Evolutionary conservation across 1,140 invertebrate genomes (phyloP).

Genomic region (Drosophila bocki): DNA sequence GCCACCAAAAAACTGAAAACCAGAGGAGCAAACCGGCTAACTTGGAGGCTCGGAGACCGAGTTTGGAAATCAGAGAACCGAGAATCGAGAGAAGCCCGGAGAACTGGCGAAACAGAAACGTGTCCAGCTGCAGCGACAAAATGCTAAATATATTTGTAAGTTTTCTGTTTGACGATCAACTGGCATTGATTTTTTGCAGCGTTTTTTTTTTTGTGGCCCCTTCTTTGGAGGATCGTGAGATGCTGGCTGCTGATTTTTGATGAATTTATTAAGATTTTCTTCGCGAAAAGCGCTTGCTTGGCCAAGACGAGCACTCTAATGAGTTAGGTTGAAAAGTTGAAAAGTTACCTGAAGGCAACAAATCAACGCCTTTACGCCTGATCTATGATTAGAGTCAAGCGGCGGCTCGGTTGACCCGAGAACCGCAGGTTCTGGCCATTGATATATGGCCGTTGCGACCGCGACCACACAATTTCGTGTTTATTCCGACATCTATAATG

Average conservation of each 20-base stretch:
- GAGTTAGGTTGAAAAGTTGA: conserved; percentile 72
- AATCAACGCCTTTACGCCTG: conserved; percentile 79
- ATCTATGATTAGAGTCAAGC: conserved; percentile 78
- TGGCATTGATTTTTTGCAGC: conserved; percentile 69
- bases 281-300: conserved; percentile 11
- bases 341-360: conserved; percentile 49
- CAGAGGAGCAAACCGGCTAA: conserved; percentile 55
- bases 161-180: conserved; percentile 78
- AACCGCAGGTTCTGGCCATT: conserved; percentile 57
- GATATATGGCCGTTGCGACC: conserved; percentile 57
- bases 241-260: conserved; percentile 77
- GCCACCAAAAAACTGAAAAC: conserved; percentile 54
- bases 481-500: conserved; percentile 40
- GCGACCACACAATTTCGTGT: conserved; percentile 72
- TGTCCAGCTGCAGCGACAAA: conserved; percentile 71
- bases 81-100: conserved; percentile 21
- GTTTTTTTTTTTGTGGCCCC: conserved; percentile 18
- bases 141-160: conserved; percentile 82
- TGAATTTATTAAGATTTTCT: conserved; percentile 82
- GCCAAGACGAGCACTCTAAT: conserved; percentile 56
- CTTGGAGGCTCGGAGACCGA: conserved; percentile 18
- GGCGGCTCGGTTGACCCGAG: conserved; percentile 36
- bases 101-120: conserved; percentile 41
- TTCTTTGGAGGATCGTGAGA: conserved; percentile 68
- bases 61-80: conserved; percentile 26